Percentiles rank a stretch among this genome's conserved stretches.
These are phyloP conservation scores for Silurus asotus DNA, from an alignment of 2,113 vertebrate genomes.

Conservation along the genomic window DNA sequence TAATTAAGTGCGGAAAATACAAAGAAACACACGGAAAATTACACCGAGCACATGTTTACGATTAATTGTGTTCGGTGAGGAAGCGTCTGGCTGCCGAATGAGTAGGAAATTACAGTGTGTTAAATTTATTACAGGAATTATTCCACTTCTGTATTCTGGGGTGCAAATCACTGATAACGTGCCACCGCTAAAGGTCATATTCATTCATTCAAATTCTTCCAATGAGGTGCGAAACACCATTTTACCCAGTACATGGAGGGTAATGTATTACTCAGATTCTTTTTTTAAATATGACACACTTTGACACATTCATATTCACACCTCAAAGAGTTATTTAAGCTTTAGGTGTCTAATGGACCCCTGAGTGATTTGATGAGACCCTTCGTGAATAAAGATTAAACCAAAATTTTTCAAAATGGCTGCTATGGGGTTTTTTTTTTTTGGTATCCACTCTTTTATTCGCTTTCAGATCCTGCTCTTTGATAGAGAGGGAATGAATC, in stretches of 20 bases:
- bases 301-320: not conserved
- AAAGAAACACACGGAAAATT: not conserved
- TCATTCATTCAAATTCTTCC: constrained; percentile 35
- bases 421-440: not conserved
- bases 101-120: constrained; percentile 22
- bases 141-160: constrained; percentile 26
- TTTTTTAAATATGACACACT: not conserved
- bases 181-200: constrained; percentile 37
- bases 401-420: not conserved
- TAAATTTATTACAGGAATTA: constrained; percentile 39
- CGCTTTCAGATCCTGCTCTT: too few species aligned
- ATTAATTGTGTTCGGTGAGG: not conserved
- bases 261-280: not conserved
- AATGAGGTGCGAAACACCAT: constrained; percentile 14
- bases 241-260: not conserved
- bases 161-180: constrained; percentile 46
- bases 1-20: too few species aligned
- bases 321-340: constrained; percentile 9
- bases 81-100: constrained; percentile 10
- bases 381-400: not conserved
- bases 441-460: not conserved
- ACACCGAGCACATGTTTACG: not conserved
- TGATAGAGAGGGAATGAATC: not conserved
- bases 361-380: constrained; percentile 9
- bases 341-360: constrained; percentile 6